These are phyloP conservation scores for Sebastes aleutianus DNA, from an alignment of 2,797 vertebrate genomes.

Conservation along the genomic window DNA sequence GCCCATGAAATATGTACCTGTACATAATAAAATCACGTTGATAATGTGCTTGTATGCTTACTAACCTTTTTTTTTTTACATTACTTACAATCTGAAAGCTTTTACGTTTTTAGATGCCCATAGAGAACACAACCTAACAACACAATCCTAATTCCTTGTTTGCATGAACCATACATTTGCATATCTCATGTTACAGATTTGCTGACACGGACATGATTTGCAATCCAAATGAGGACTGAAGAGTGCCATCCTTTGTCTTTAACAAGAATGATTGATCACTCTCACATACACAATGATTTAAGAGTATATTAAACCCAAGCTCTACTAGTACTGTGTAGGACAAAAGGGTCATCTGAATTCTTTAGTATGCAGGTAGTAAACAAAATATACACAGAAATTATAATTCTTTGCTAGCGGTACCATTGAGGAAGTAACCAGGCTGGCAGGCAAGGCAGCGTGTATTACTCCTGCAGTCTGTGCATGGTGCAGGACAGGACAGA, in stretches of 20 bases:
- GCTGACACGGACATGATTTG: constrained; percentile 65
- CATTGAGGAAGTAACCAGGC: constrained; percentile 79
- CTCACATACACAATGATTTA: neutral
- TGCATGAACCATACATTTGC: constrained; percentile 61
- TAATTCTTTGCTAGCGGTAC: constrained; percentile 60
- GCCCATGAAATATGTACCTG: neutral
- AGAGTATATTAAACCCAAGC: constrained; percentile 10
- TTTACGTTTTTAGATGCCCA: neutral
- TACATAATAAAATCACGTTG: neutral
- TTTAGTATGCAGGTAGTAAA: neutral
- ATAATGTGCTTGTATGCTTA: neutral
- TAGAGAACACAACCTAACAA: constrained; percentile 8
- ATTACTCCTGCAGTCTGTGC: constrained; percentile 81
- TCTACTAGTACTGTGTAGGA: neutral
- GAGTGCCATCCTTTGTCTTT: constrained; percentile 24
- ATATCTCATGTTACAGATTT: constrained; percentile 51
- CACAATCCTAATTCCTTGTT: constrained; percentile 37
- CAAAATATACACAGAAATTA: neutral
- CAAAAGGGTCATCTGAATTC: neutral
- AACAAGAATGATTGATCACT: constrained; percentile 33
- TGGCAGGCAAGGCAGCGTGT: constrained; percentile 81
- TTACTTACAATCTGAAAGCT: constrained; percentile 1
- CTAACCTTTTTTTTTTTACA: neutral
- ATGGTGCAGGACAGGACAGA: constrained; percentile 76
- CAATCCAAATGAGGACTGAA: constrained; percentile 66